phyloP scores from a whole-genome alignment of 2,113 vertebrate genomes.

The Perccottus glenii region DNA sequence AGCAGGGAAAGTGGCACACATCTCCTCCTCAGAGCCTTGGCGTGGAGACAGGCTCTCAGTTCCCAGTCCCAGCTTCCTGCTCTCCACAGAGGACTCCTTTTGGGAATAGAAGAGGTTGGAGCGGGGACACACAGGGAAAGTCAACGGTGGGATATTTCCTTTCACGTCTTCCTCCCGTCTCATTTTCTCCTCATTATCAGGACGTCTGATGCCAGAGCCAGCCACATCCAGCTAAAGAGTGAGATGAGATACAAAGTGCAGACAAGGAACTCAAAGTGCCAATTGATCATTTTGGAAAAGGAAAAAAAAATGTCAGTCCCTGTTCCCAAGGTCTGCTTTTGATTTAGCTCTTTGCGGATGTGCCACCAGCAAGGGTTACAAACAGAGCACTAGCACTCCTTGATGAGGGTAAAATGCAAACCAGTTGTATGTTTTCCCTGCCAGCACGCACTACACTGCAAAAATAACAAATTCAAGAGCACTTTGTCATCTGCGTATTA shows the following conservation, averaged over 20 bases:
- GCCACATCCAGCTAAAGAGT: constrained; percentile 50
- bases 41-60: constrained; percentile 46
- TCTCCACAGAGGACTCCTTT: constrained; percentile 49
- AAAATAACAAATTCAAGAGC: no score
- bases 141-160: constrained; percentile 69
- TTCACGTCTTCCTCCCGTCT: constrained; percentile 66
- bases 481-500: no score
- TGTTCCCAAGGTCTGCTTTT: constrained; percentile 39
- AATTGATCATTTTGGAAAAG: constrained; percentile 47
- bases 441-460: not conserved
- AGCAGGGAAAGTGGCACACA: constrained; percentile 50
- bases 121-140: constrained; percentile 46
- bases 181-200: constrained; percentile 74
- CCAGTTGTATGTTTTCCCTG: constrained; percentile 41
- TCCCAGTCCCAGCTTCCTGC: constrained; percentile 54
- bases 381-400: constrained; percentile 26
- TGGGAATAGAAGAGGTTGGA: constrained; percentile 57
- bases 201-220: constrained; percentile 62
- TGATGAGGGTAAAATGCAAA: constrained; percentile 37
- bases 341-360: constrained; percentile 29
- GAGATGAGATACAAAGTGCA: constrained; percentile 63
- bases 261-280: constrained; percentile 49
- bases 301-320: constrained; percentile 16
- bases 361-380: constrained; percentile 26
- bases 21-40: constrained; percentile 48